A percentile compares a stretch with the other conserved stretches of the same genome.
These are phyloP conservation scores for Petroica traversi DNA, from an alignment of 2,113 vertebrate species.

Conservation along the genomic window DNA sequence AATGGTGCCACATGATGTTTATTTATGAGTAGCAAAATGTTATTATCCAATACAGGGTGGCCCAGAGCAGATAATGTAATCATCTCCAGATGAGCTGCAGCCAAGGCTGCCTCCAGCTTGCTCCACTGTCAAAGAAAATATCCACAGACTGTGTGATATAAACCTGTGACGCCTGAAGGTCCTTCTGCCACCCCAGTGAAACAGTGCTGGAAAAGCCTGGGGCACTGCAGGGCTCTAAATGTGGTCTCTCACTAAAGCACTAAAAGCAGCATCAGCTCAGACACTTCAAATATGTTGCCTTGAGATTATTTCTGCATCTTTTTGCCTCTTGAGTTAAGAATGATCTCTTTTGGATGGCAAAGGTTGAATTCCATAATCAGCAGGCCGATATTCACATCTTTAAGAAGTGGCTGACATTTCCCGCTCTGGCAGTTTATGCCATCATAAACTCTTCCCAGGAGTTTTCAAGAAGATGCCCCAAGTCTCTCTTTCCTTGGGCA, in stretches of 20 bases:
- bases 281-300: background rate
- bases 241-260: background rate
- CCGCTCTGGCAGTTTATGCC: background rate
- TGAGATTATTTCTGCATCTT: background rate
- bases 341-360: background rate
- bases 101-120: slow-evolving; percentile 2
- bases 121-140: slow-evolving; percentile 52
- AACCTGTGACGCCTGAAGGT: slow-evolving; percentile 11
- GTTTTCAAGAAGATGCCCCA: background rate
- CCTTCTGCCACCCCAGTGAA: background rate
- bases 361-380: background rate
- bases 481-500: background rate
- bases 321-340: background rate
- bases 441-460: background rate
- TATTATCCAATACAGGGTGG: slow-evolving; percentile 30
- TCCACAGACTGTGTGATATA: background rate
- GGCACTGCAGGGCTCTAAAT: background rate
- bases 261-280: background rate
- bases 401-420: background rate
- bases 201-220: background rate
- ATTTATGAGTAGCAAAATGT: background rate
- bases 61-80: slow-evolving; percentile 34
- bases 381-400: background rate
- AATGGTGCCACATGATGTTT: background rate
- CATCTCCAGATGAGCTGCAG: background rate